Conservation (phyloP, 53 echinoderm and acorn worm species). For the Arbacia lixula region DNA sequence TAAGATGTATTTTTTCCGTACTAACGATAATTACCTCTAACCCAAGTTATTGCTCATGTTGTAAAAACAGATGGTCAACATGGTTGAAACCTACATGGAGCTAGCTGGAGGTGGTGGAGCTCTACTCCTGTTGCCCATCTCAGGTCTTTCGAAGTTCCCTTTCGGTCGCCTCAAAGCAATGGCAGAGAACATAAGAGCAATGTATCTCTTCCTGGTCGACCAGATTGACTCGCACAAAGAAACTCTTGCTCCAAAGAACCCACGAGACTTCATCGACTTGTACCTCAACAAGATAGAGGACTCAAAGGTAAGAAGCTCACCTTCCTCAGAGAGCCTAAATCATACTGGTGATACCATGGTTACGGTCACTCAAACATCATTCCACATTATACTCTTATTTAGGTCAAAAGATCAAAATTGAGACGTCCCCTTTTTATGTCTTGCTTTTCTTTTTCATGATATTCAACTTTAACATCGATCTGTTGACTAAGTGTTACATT, state of each 20-base stretch:
- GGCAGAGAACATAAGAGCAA: not conserved
- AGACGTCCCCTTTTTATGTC: too few relatives aligned
- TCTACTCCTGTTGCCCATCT: not conserved
- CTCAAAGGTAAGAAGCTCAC: conserved; percentile 38
- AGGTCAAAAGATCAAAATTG: too few relatives aligned
- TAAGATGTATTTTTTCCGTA: too few relatives aligned
- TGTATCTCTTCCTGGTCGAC: conserved; percentile 17
- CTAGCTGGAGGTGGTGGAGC: not conserved
- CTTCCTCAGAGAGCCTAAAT: too few relatives aligned
- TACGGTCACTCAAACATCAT: too few relatives aligned
- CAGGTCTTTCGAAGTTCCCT: conserved; percentile 22
- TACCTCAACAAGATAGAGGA: conserved; percentile 43
- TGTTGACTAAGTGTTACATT: too few relatives aligned
- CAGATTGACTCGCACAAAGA: conserved; percentile 14
- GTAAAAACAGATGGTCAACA: not conserved
- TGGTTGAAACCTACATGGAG: not conserved
- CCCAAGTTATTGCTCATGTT: too few relatives aligned
- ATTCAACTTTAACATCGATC: too few relatives aligned
- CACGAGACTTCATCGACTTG: conserved; percentile 54
- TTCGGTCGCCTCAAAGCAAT: not conserved
- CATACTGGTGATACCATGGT: too few relatives aligned
- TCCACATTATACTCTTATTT: too few relatives aligned
- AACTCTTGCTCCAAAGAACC: conserved; percentile 15
- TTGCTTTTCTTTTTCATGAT: too few relatives aligned
- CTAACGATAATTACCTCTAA: too few relatives aligned